Conservation (phyloP, 2,113 vertebrate species). For the Lethenteron reissneri region DNA sequence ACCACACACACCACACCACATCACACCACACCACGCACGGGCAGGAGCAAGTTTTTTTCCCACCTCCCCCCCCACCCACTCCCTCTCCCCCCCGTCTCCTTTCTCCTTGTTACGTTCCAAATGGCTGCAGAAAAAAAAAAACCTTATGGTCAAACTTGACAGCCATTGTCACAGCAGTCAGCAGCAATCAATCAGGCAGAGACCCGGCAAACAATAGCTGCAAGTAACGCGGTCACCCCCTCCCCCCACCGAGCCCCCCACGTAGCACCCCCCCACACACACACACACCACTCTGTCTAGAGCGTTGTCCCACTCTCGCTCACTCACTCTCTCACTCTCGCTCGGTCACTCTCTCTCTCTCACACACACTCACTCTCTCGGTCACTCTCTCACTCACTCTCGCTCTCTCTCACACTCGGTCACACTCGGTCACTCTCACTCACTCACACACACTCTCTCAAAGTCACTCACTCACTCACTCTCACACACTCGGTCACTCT, state of each 20-base stretch:
- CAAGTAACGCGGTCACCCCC: neutral
- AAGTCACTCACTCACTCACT: neutral
- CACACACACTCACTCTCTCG: neutral
- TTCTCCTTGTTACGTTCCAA: too few relatives aligned
- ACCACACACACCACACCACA: too few relatives aligned
- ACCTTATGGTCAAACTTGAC: too few relatives aligned
- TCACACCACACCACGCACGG: too few relatives aligned
- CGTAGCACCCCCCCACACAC: too few relatives aligned
- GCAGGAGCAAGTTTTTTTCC: too few relatives aligned
- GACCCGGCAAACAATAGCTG: neutral
- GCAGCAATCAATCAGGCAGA: too few relatives aligned
- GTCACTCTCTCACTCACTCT: too few relatives aligned
- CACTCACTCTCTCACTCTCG: neutral
- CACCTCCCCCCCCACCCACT: too few relatives aligned
- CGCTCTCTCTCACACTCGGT: neutral
- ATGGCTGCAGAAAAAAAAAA: too few relatives aligned
- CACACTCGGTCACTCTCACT: neutral
- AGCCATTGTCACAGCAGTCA: too few relatives aligned
- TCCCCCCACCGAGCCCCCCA: neutral
- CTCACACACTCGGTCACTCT: neutral
- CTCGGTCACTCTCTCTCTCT: neutral
- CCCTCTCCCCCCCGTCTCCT: too few relatives aligned
- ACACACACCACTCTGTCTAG: neutral
- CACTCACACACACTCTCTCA: neutral
- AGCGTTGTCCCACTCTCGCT: neutral